Evolutionary conservation across 1,140 invertebrate species (phyloP).

Genomic region (Dreissena rostriformis): DNA sequence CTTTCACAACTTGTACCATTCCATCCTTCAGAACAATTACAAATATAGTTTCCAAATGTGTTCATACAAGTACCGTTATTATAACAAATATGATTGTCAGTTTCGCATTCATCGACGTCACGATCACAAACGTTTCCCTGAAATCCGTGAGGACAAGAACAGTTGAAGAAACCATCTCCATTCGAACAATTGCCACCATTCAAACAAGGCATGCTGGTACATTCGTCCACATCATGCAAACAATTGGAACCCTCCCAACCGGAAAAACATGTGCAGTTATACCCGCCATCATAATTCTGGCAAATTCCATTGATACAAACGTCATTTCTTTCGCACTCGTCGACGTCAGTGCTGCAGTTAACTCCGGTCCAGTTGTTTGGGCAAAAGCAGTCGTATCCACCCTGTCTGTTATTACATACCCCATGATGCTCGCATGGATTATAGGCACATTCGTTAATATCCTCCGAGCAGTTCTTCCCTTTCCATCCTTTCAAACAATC

Average conservation of each 20-base stretch:
- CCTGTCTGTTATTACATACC: constrained; percentile 24
- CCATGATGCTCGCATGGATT: not conserved
- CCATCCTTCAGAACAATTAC: constrained; percentile 38
- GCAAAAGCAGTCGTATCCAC: constrained; percentile 37
- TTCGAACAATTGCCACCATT: constrained; percentile 22
- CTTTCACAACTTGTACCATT: constrained; percentile 35
- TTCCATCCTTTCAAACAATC: constrained; percentile 23
- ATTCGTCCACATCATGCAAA: constrained; percentile 48
- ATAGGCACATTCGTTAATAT: constrained; percentile 18
- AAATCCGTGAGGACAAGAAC: not conserved
- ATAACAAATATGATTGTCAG: constrained; percentile 18
- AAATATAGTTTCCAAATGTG: constrained; percentile 47
- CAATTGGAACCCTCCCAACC: constrained; percentile 46
- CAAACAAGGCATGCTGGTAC: constrained; percentile 14
- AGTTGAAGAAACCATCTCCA: constrained; percentile 1
- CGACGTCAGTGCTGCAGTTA: constrained; percentile 41
- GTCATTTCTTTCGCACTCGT: constrained; percentile 53
- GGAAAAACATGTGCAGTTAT: constrained; percentile 42
- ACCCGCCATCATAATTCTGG: constrained; percentile 45
- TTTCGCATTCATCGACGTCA: constrained; percentile 56
- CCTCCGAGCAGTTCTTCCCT: not conserved
- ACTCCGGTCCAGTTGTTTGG: constrained; percentile 25
- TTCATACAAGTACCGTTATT: constrained; percentile 54
- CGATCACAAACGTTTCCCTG: constrained; percentile 32
- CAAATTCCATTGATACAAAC: constrained; percentile 41